phyloP scores from a whole-genome alignment of 2,888 invertebrate species.

The Phalera bucephala region DNA sequence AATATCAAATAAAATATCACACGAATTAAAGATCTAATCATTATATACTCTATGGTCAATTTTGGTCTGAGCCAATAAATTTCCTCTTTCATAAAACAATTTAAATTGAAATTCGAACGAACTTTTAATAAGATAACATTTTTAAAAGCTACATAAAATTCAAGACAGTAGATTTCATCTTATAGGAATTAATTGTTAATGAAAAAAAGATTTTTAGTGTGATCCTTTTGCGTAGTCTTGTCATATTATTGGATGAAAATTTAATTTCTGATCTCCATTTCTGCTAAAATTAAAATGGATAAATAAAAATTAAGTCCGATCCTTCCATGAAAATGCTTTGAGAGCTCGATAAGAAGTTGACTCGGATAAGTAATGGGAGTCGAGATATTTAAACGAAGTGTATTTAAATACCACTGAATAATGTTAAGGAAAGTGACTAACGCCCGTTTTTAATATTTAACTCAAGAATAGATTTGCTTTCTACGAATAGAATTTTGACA shows the following conservation, averaged over 20 bases:
- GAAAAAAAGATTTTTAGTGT: slow-evolving; percentile 29
- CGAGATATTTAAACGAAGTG: neutral
- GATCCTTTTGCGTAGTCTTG: slow-evolving; percentile 2
- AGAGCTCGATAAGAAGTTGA: neutral
- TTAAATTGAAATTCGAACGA: neutral
- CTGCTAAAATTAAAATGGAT: neutral
- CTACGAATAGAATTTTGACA: neutral
- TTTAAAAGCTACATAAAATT: slow-evolving; percentile 29
- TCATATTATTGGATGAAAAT: slow-evolving; percentile 14
- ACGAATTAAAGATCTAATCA: too few species aligned
- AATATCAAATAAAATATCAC: too few species aligned
- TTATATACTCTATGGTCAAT: too few species aligned
- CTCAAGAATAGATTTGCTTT: too few species aligned
- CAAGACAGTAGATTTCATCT: slow-evolving; percentile 26
- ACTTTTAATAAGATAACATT: slow-evolving; percentile 27
- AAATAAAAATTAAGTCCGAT: neutral
- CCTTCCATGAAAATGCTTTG: neutral
- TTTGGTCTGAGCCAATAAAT: too few species aligned
- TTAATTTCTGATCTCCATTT: neutral
- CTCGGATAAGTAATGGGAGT: neutral
- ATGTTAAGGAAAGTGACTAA: too few species aligned
- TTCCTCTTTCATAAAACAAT: too few species aligned
- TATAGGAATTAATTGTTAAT: slow-evolving; percentile 38
- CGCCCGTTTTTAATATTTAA: neutral
- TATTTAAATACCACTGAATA: neutral